These are phyloP conservation scores for Heterochromis multidens DNA, from an alignment of 2,113 vertebrate genomes.

Conservation along the genomic window DNA sequence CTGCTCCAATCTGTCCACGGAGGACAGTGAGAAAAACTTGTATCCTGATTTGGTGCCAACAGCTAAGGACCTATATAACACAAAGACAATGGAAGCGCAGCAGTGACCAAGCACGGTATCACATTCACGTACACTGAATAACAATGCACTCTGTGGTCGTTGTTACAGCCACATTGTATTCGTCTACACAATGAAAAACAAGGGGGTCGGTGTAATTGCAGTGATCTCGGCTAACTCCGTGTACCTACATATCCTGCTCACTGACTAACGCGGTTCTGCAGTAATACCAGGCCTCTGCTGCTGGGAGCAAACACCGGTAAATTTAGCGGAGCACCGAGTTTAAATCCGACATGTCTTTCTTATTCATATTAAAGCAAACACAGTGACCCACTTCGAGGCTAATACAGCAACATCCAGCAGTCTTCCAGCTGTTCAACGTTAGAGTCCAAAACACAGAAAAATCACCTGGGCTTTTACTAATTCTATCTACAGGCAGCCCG, in stretches of 20 bases:
- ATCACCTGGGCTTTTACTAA: rapidly evolving
- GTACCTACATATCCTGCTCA: not conserved
- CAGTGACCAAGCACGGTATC: not conserved
- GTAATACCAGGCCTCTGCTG: not conserved
- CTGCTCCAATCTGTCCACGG: slow-evolving; percentile 98
- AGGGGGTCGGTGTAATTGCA: not conserved
- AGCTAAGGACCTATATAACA: slow-evolving; percentile 86
- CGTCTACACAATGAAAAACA: not conserved
- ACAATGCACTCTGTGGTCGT: not conserved
- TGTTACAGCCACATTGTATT: not conserved
- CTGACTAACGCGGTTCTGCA: slow-evolving; percentile 6
- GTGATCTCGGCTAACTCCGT: not conserved
- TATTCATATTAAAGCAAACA: not conserved
- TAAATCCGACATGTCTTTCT: not conserved
- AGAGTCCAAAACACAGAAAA: not conserved
- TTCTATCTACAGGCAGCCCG: rapidly evolving
- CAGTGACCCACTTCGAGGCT: not conserved
- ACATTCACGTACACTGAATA: not conserved
- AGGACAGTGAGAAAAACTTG: slow-evolving; percentile 98
- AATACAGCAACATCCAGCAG: not conserved
- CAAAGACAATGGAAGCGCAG: not conserved
- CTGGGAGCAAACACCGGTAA: not conserved
- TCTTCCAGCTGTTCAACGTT: not conserved
- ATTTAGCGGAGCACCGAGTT: rapidly evolving
- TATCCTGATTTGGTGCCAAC: slow-evolving; percentile 98